Base-by-base conservation (phyloP, 2,888 invertebrate species). In the Cantharis flavilabris region DNA sequence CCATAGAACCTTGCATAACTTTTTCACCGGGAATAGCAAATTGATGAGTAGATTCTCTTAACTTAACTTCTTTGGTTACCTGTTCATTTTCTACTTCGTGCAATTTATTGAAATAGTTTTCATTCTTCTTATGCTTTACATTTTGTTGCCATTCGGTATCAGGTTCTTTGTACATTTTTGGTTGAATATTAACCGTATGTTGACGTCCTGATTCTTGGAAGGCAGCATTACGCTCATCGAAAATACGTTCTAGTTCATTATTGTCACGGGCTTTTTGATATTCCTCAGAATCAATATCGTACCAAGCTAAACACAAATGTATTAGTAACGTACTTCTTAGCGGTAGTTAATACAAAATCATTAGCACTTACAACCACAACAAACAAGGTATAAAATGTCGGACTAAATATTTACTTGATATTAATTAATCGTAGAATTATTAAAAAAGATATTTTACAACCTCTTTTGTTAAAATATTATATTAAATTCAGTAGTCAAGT, bases 131-230 rank as follows among this genome's bases (percentile, higher is more conserved):
- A 84, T 92, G 92, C 87, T 94, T 95, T 0, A 96, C 94, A 3
- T 92, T 90, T 85, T 94, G 94, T 84, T 96, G 96, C 97, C 97
- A 97, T 85, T 95, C 96, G 0, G 96, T 94, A 81, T 95, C 93
- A 13, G 93, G 91, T 83, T 94, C 93, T 85, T 93, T 94, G 82
- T 92, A 89, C 92, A 89, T 87, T 95, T 96, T 81, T 90, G 90
- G 85, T 92, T 93, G 81, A 65, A 83, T 78, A 75, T 93, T 81
- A 70, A 84, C 81, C 20, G 82, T 72, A 83, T 88, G 75, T 91
- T 87, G 83, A 92, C 92, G 81, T 92, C 91, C 71, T 91, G 92
- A 92, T 83, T 95, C 93, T 82, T 93, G 92, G 84, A 93, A 89
- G 70, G 91, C 91, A 85, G 93, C 93, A 83, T 92, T 91, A 81